Evolutionary conservation across 2,113 vertebrate genomes (phyloP).

Genomic region (Hyaena hyaena): DNA sequence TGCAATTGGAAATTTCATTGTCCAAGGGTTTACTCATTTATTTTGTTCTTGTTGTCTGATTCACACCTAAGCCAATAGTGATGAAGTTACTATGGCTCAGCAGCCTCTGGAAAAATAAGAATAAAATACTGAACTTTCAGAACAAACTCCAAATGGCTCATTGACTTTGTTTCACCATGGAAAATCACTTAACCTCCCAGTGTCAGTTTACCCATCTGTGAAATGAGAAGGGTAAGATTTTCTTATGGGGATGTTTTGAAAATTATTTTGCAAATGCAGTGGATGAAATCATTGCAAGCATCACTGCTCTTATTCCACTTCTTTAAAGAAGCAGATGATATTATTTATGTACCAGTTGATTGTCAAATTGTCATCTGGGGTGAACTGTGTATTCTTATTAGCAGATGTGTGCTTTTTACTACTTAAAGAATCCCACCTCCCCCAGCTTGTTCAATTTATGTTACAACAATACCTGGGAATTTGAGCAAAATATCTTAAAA

Average conservation of each 20-base stretch:
- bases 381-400: conserved; percentile 54
- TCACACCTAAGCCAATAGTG: conserved; percentile 16
- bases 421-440: not conserved
- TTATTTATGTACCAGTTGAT: conserved; percentile 59
- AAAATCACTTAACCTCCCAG: conserved; percentile 62
- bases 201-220: conserved; percentile 79
- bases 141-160: conserved; percentile 67
- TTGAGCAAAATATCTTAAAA: not conserved
- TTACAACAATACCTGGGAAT: not conserved
- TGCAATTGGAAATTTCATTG: not conserved
- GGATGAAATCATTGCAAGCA: conserved; percentile 66
- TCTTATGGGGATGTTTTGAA: conserved; percentile 71
- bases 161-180: conserved; percentile 64
- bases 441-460: not conserved
- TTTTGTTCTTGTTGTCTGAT: not conserved
- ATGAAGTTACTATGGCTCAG: not conserved
- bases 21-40: not conserved
- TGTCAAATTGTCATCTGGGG: conserved; percentile 44
- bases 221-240: conserved; percentile 78
- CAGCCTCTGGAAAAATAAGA: conserved; percentile 28
- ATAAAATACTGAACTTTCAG: conserved; percentile 63
- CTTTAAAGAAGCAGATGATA: conserved; percentile 42
- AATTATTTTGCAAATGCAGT: conserved; percentile 72
- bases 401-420: not conserved
- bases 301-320: conserved; percentile 32